Evolutionary conservation across 2,888 invertebrate species (phyloP).

Genomic region (Caenorhabditis macrosperma): DNA sequence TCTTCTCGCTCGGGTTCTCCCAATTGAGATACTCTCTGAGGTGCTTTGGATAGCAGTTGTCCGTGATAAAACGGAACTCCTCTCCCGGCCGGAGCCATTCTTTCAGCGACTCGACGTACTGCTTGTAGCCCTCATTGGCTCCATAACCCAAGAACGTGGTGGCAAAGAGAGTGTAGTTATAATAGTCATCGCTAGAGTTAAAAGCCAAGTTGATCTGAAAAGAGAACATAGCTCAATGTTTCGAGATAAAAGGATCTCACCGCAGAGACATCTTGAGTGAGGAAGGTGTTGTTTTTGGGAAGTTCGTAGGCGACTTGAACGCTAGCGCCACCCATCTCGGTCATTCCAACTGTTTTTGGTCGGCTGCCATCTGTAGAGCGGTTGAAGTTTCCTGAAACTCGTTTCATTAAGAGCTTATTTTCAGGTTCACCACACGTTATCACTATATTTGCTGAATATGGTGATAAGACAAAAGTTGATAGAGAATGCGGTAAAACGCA

Average conservation of each 20-base stretch:
- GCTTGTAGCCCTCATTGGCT: conserved; percentile 81
- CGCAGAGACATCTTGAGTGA: conserved; percentile 65
- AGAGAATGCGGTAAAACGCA: no score
- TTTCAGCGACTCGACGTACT: conserved; percentile 58
- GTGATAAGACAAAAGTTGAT: no score
- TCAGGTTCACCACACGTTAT: no score
- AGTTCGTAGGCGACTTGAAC: conserved; percentile 82
- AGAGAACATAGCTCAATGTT: background rate
- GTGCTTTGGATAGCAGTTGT: conserved; percentile 72
- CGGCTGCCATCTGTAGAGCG: background rate
- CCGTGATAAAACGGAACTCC: conserved; percentile 62
- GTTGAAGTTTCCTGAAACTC: conserved; percentile 53
- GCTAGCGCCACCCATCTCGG: conserved; percentile 84
- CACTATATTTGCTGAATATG: no score
- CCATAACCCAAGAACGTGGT: conserved; percentile 83
- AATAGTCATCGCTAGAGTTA: conserved; percentile 81
- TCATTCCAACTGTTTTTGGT: conserved; percentile 82
- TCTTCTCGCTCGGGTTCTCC: no score
- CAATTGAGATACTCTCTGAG: no score
- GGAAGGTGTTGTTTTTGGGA: conserved; percentile 57
- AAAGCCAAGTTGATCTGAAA: conserved; percentile 83
- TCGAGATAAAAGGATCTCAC: no score
- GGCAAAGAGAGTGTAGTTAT: conserved; percentile 82
- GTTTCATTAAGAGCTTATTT: no score
- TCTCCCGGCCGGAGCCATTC: no score